Evolutionary conservation across 2,113 vertebrate genomes (phyloP).

Genomic region (Platichthys stellatus): DNA sequence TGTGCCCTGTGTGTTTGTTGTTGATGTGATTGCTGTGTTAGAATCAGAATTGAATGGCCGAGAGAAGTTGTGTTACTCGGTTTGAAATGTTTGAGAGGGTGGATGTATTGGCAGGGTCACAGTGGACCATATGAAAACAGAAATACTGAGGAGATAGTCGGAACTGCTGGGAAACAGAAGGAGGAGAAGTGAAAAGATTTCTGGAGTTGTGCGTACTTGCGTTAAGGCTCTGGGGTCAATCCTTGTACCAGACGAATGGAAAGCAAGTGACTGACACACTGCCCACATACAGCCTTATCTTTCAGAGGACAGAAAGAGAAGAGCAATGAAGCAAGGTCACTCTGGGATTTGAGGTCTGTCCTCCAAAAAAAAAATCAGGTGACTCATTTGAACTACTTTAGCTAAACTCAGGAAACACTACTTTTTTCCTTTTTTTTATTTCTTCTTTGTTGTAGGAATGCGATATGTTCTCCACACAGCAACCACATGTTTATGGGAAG

Average conservation of each 20-base stretch:
- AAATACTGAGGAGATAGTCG: slow-evolving; percentile 48
- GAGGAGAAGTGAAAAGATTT: slow-evolving; percentile 50
- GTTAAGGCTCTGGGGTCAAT: slow-evolving; percentile 49
- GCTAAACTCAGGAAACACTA: slow-evolving; percentile 45
- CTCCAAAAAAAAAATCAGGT: slow-evolving; percentile 66
- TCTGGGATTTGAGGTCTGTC: slow-evolving; percentile 50
- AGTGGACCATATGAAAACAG: slow-evolving; percentile 57
- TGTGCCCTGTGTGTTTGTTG: slow-evolving; percentile 36
- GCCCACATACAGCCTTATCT: slow-evolving; percentile 58
- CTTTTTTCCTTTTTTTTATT: slow-evolving; percentile 30
- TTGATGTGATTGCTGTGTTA: slow-evolving; percentile 64
- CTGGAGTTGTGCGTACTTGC: slow-evolving; percentile 36
- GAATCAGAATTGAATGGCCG: slow-evolving; percentile 66
- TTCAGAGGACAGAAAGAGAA: slow-evolving; percentile 31
- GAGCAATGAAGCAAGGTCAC: slow-evolving; percentile 50
- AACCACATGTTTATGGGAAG: slow-evolving; percentile 57
- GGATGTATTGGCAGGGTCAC: slow-evolving; percentile 60
- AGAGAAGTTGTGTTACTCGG: slow-evolving; percentile 57
- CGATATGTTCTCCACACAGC: slow-evolving; percentile 27
- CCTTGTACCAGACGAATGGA: slow-evolving; percentile 41
- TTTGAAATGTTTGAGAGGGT: slow-evolving; percentile 64
- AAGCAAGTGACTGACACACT: slow-evolving; percentile 40
- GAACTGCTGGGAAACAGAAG: slow-evolving; percentile 43
- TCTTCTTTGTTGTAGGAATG: slow-evolving; percentile 51
- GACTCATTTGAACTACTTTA: slow-evolving; percentile 43